Conservation (phyloP, 2,888 invertebrate genomes). For the Atrina japonica region DNA sequence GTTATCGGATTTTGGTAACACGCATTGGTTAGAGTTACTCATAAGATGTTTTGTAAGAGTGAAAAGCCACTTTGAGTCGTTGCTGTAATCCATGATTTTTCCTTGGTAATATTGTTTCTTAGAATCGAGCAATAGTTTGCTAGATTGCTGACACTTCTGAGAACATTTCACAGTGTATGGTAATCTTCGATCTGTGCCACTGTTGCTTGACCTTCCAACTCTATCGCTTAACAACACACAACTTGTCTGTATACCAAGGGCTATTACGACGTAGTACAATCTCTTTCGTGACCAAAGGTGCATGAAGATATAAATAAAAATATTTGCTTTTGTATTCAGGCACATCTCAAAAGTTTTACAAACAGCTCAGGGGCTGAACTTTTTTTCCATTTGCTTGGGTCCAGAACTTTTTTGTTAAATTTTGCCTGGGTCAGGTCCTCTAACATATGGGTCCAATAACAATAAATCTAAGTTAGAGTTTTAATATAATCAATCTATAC, state of each 20-base stretch:
- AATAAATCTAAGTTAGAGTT: too few relatives aligned
- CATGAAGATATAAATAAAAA: too few relatives aligned
- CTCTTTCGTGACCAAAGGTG: slow-evolving; percentile 11
- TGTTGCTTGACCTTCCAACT: slow-evolving; percentile 8
- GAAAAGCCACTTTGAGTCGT: slow-evolving; percentile 2
- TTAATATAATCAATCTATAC: too few relatives aligned
- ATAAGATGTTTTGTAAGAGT: slow-evolving; percentile 19
- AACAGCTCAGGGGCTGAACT: too few relatives aligned
- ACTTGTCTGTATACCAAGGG: slow-evolving; percentile 7
- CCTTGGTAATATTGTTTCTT: slow-evolving; percentile 6
- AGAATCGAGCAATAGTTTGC: slow-evolving; percentile 4
- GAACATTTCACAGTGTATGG: slow-evolving; percentile 13
- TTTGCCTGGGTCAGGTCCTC: too few relatives aligned
- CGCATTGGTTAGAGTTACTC: slow-evolving; percentile 8
- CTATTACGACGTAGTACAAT: slow-evolving; percentile 7
- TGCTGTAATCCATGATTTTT: slow-evolving; percentile 5
- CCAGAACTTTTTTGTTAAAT: too few relatives aligned
- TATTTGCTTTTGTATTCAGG: too few relatives aligned
- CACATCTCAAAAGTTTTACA: too few relatives aligned
- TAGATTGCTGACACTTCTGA: not conserved
- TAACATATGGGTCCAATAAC: too few relatives aligned
- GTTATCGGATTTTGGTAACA: not conserved
- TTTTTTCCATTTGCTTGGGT: too few relatives aligned
- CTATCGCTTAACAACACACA: slow-evolving; percentile 6
- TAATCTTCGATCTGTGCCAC: slow-evolving; percentile 5